Evolutionary conservation across 2,888 invertebrate species (phyloP), one percentile per base, ranked within the genome.

Genomic region (Polymixis lichenea): DNA sequence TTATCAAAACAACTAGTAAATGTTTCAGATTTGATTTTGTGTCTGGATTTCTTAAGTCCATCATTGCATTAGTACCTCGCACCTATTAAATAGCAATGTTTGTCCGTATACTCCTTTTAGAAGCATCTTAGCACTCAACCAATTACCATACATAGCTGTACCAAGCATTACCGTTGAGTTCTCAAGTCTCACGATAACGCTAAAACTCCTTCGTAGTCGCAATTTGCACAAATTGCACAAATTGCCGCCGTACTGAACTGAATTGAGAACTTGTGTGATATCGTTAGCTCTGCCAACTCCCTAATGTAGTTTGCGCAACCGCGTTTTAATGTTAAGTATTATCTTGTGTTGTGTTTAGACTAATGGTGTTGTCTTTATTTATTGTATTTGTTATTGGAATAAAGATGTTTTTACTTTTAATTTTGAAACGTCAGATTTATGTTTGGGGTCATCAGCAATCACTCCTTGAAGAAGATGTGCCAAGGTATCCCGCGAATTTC

Each of bases 211-310:
- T 51, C 75, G 72, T 88, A 90, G 87, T 90, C 89, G 90, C 93
- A 94, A 94, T 94, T 94, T 93, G 93, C 87, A 87, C 93, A 93
- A 94, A 93, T 94, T 94, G 93, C 87, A 88, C 93, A 93, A 94
- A 94, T 94, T 94, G 93, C 93, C 81, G 66, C 82, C 88, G 87
- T 91, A 90, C 92, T 91, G 90, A 86, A 89, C 88, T 86, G 88
- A 91, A 92, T 91, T 92, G 91, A 92, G 92, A 90, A 88, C 89
- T 88, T 84, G 85, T 74, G 86, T 90, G 91, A 93, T 93, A 94
- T 91, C 93, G 91, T 91, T 93, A 93, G 90, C 86, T 55, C 65
- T 80, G 78, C 81, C 77, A 90, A 91, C 88, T 90, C 85, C 86
- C 73, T 84, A 78, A 87, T 87, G 87, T 88, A 83, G 76, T 88